Conservation (phyloP, 2,113 vertebrate species). For the Heteronetta atricapilla region DNA sequence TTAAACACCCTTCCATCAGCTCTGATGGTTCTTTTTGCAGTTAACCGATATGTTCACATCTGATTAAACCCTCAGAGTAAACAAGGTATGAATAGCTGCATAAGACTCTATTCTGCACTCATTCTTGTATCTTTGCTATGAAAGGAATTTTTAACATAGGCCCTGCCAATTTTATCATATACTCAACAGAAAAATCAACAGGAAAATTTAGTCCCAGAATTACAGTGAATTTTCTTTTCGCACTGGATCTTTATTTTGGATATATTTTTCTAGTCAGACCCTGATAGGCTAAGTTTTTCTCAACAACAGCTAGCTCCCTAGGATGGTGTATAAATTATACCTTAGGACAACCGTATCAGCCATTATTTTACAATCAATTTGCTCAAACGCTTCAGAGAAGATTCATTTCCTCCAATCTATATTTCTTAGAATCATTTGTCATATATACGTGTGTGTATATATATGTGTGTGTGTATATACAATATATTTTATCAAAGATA, state of each 20-base stretch:
- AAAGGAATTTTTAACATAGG: background rate
- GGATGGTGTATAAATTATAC: background rate
- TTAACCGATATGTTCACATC: background rate
- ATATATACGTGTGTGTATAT: too few relatives aligned
- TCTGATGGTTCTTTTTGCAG: background rate
- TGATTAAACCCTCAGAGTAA: background rate
- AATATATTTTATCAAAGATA: background rate
- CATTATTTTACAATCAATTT: background rate
- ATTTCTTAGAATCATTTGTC: background rate
- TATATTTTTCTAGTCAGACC: background rate
- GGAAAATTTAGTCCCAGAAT: background rate
- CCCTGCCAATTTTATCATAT: background rate
- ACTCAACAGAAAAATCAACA: background rate
- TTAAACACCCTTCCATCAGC: background rate
- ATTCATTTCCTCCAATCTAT: background rate
- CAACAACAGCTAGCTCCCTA: background rate
- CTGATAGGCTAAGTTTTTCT: background rate
- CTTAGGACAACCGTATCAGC: background rate
- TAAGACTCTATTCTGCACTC: background rate
- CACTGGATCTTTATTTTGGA: background rate
- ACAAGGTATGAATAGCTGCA: background rate
- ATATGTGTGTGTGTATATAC: background rate
- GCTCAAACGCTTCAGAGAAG: background rate
- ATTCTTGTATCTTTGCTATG: background rate
- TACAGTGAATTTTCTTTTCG: background rate